Base-by-base conservation (phyloP, 2,113 vertebrate species). In the Gobius niger region DNA sequence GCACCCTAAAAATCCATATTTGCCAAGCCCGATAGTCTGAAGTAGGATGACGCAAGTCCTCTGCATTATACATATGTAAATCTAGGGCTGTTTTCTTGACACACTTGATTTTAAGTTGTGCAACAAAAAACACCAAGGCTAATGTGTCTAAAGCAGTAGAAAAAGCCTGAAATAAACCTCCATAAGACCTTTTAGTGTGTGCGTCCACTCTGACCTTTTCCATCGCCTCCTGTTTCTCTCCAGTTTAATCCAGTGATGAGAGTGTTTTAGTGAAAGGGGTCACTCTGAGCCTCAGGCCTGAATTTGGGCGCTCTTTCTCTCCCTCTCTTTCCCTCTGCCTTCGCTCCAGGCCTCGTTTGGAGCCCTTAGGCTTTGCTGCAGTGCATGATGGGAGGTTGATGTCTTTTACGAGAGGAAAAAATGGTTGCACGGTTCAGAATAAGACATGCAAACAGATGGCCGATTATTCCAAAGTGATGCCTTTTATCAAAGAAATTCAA, bases 281-380 rank as follows among this genome's bases (percentile, higher is more conserved):
- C 95, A 95, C 92, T 87, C 90, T 91, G 91, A 90, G 93, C 94
- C 93, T 92, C 46, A 89, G 95, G 91, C 85, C 75, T 85, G 57
- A 34, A 63, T 60, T 89, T 92, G 93, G 92, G 91, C 92, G 91
- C 90, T 87, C 13, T 13, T 12, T 49, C 47, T 86, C 90, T 91
- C 92, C 91, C 87, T 70, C 42, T 34, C 14, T 7, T 9, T n/a
- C 8, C 16, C 13, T 5, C 41, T 2, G n/a, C 4, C 53, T 13
- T 54, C 18, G 64, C 74, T 62, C 1, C 34, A 11, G 82, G 76
- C 60, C 4, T 11, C 5, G 44, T 51, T 90, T 63, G 40, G 24
- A 10, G 5, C 12, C 63, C 50, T 91, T 1, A 47, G 8, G 44
- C 91, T 16, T 52, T 13, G 53, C 11, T 57, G 54, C 54, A 57